Evolutionary conservation across 2,113 vertebrate species (phyloP), one percentile per base, ranked within the genome.

Genomic region (Coregonus clupeaformis): DNA sequence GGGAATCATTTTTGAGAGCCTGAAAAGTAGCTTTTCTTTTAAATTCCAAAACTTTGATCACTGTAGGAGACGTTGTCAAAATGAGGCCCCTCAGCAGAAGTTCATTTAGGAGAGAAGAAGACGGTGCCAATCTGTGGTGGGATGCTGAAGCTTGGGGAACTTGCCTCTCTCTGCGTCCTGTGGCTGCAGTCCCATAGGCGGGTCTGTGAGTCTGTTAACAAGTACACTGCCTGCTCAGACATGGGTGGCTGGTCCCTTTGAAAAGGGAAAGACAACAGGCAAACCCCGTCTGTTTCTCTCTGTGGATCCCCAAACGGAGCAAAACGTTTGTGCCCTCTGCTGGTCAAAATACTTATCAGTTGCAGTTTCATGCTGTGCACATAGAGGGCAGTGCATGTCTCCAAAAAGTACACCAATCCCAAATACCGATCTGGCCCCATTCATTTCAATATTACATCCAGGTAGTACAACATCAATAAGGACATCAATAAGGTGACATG

Each of bases 231-330:
- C 83, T 75, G 77, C 79, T 72, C 75, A 84, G 74, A 80, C 80
- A 87, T 78, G 89, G 89, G 87, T 90, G 87, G 86, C 82, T 89
- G 90, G 80, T 85, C 82, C 80, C 69, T 88, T 91, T 91, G 88
- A 88, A 75, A 74, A 55, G 32, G 27, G 30, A 32, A 3, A 47
- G 36, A 68, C 36, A 68, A 45, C 36, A 68, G n/a, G 36, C 36
- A 3, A 47, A 68, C 20, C 42, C 52, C n/a, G 4, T 60, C 20
- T 60, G 57, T 60, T 60, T 60, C n/a, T 22, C 20, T 60, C 57
- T 22, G n/a, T n/a, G n/a, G n/a, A 22, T n/a, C n/a, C 36, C 57
- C 57, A n/a, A 60, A 60, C 9, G n/a, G 2, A 42, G 36, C 36
- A 42, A 42, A 42, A 11, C 36, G 2, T 42, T 9, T 12, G 18